Evolutionary conservation across 2,888 invertebrate genomes (phyloP), one percentile per base, ranked within the genome.

Genomic region (Prosapia bicincta): DNA sequence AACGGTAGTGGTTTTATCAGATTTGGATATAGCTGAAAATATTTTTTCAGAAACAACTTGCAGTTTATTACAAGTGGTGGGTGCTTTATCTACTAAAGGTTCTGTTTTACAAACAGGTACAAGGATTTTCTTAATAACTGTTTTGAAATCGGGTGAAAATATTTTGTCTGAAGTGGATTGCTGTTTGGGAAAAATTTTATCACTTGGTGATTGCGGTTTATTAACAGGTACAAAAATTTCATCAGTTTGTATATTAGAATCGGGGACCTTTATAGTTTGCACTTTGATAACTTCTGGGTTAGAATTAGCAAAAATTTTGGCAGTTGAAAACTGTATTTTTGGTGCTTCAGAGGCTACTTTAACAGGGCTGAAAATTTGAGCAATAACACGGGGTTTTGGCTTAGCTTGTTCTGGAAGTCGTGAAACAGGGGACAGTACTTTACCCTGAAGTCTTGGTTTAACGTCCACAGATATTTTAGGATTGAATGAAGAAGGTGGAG

Each of bases 21-120:
- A 9, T 54, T 54, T 54, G 54, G 66, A 32, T 25, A 30, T 25
- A 30, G 66, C 28, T 5, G 66, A 7, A 66, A 75, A 65, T 70
- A 79, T 81, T 26, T 79, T 78, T 23, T 76, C 54, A n/a, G 54
- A 20, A 54, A 54, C 54, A 2, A 54, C 20, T 1, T 54, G 54
- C 20, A 54, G 20, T 20, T 54, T 54, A 30, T 9, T 30, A 20
- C 20, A 9, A 54, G 20, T 20, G n/a, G 3, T 20, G 20, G 6
- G 20, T 0, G 3, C 54, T 54, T 54, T 54, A 20, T 54, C 54
- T 0, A 20, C 54, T 5, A 20, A 20, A 20, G 54, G 20, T 54
- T 54, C 54, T 20, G 20, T 20, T 54, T 54, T 54, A 54, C 1
- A 5, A 20, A 54, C 20, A 5, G 54, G 54, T 54, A 20, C 54